These are phyloP conservation scores for Cerceris ruficornis DNA, from an alignment of 2,888 invertebrate species.

Conservation along the genomic window DNA sequence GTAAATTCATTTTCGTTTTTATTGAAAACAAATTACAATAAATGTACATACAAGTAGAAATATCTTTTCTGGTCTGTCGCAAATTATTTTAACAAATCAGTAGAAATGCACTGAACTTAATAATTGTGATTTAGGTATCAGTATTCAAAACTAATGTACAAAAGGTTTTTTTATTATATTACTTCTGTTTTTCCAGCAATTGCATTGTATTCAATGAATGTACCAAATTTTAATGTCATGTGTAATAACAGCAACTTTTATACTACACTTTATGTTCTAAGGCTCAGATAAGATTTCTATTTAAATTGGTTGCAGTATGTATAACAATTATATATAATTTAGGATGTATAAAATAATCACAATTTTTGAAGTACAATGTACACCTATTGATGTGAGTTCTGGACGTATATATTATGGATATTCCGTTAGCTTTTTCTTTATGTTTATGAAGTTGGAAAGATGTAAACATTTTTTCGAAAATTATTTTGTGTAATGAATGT, in stretches of 20 bases:
- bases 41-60: conserved; percentile 35
- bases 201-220: neutral
- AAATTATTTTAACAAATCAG: conserved; percentile 16
- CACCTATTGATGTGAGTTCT: conserved; percentile 15
- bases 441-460: neutral
- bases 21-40: conserved; percentile 31
- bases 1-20: conserved; percentile 14
- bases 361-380: conserved; percentile 20
- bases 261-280: conserved; percentile 59
- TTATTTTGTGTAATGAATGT: neutral
- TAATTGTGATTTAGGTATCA: neutral
- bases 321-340: conserved; percentile 30
- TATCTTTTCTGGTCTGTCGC: conserved; percentile 5
- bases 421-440: neutral
- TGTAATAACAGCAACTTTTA: conserved; percentile 29
- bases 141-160: neutral
- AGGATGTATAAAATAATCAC: conserved; percentile 21
- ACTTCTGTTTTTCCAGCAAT: neutral
- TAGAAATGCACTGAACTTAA: conserved; percentile 6
- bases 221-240: conserved; percentile 5
- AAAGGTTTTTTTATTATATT: neutral
- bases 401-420: conserved; percentile 21
- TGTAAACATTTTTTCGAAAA: neutral
- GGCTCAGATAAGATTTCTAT: conserved; percentile 38
- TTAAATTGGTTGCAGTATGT: conserved; percentile 30